Percentiles rank a stretch among this genome's conserved stretches.
phyloP scores from a whole-genome alignment of 2,888 invertebrate genomes.

The Trissoscelio sp. region DNA sequence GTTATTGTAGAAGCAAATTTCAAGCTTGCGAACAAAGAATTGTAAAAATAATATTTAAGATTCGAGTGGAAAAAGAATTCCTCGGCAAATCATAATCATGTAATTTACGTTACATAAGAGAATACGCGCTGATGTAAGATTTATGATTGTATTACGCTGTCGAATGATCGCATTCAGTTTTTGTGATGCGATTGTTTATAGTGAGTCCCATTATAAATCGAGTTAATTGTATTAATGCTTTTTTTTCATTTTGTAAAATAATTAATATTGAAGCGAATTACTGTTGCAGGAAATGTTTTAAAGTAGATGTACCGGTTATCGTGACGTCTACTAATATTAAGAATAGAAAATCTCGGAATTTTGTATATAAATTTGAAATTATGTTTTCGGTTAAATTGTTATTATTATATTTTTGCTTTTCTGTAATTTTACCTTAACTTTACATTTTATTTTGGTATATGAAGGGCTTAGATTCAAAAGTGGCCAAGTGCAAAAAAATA shows the following conservation, averaged over 20 bases:
- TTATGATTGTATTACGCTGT: slow-evolving; percentile 27
- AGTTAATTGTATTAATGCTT: neutral
- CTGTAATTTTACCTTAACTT: no score
- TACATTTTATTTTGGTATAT: no score
- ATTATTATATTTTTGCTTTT: no score
- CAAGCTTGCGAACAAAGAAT: no score
- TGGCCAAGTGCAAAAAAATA: no score
- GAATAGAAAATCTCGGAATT: no score
- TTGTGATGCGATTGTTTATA: slow-evolving; percentile 6
- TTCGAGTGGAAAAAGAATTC: neutral
- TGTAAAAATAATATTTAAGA: neutral
- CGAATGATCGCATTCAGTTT: slow-evolving; percentile 13
- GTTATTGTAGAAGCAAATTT: slow-evolving; percentile 19
- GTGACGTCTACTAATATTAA: no score
- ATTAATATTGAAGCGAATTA: neutral
- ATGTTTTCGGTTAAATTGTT: no score
- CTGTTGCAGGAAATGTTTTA: no score
- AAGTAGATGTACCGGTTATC: no score
- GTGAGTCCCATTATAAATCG: slow-evolving; percentile 11
- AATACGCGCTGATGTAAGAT: slow-evolving; percentile 20
- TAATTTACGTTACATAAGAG: slow-evolving; percentile 10
- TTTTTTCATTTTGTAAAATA: neutral
- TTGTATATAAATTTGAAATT: no score
- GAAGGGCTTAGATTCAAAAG: no score
- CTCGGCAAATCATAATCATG: slow-evolving; percentile 11